phyloP scores from a whole-genome alignment of 2,113 vertebrate genomes.

The Hypomesus transpacificus region DNA sequence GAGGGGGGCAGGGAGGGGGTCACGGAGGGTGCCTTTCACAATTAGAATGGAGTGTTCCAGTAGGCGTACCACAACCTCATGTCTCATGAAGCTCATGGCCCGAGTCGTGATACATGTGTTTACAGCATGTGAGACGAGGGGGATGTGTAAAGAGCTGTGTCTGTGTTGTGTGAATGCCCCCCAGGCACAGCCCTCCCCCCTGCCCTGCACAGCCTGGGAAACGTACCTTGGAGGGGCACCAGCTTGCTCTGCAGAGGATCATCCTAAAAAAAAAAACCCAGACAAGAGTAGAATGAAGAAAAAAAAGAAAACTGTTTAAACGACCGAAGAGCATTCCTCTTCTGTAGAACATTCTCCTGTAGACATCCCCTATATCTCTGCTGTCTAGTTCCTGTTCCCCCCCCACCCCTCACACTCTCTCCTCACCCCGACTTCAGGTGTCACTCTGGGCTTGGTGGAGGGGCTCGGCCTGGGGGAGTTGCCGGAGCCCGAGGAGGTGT shows the following conservation, averaged over 20 bases:
- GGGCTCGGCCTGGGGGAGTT: conserved; percentile 66
- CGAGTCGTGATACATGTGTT: conserved; percentile 1
- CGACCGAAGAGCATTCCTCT: background rate
- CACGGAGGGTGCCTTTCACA: background rate
- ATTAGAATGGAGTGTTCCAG: background rate
- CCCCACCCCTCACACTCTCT: background rate
- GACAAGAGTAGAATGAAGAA: background rate
- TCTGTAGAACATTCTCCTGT: background rate
- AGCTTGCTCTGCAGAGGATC: conserved; percentile 62
- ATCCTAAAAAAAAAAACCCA: conserved; percentile 48
- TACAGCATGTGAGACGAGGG: background rate
- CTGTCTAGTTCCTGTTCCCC: background rate
- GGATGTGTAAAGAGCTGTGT: background rate
- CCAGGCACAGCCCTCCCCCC: background rate
- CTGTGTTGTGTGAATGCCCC: background rate
- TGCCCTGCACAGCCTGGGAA: background rate
- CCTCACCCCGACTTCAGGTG: conserved; percentile 40
- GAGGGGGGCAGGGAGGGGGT: background rate
- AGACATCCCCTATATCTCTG: background rate
- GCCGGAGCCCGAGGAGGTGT: conserved; percentile 29
- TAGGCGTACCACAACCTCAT: too few species aligned
- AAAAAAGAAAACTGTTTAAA: background rate
- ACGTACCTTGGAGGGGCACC: conserved; percentile 66
- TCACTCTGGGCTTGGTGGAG: conserved; percentile 30
- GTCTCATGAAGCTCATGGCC: too few species aligned